phyloP scores from a whole-genome alignment of 2,113 vertebrate genomes.

The Heterotilapia buettikoferi region DNA sequence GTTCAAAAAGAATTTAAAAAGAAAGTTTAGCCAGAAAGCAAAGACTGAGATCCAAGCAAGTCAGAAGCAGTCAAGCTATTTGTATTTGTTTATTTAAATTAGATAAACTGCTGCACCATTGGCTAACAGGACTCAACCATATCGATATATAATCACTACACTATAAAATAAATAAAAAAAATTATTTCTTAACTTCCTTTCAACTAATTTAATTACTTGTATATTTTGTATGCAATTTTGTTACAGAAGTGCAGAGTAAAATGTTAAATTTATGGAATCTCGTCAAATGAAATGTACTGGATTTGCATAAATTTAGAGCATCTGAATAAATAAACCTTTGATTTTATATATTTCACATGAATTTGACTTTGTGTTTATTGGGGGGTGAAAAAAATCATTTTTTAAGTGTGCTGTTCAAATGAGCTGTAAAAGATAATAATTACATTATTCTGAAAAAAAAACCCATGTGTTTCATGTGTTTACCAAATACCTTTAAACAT shows the following conservation, averaged over 20 bases:
- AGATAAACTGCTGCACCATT: background rate
- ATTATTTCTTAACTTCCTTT: background rate
- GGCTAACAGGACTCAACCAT: background rate
- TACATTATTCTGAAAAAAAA: fast-evolving
- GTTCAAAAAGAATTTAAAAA: fast-evolving
- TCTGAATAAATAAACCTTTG: background rate
- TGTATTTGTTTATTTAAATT: background rate
- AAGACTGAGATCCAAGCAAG: background rate
- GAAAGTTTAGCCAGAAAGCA: background rate
- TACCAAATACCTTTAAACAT: background rate
- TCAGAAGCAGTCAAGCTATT: background rate
- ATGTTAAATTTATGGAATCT: background rate
- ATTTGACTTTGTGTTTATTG: background rate
- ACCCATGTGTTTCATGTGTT: background rate
- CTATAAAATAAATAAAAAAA: background rate
- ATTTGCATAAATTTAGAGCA: background rate
- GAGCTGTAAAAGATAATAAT: background rate
- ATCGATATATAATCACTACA: background rate
- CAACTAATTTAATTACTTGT: background rate
- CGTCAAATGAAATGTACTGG: background rate
- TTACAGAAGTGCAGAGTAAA: background rate
- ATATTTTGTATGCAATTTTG: background rate
- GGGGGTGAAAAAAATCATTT: fast-evolving
- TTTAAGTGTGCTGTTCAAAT: background rate
- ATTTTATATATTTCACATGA: background rate